Conservation (phyloP, 2,888 invertebrate genomes). For the Clitarchus hookeri region DNA sequence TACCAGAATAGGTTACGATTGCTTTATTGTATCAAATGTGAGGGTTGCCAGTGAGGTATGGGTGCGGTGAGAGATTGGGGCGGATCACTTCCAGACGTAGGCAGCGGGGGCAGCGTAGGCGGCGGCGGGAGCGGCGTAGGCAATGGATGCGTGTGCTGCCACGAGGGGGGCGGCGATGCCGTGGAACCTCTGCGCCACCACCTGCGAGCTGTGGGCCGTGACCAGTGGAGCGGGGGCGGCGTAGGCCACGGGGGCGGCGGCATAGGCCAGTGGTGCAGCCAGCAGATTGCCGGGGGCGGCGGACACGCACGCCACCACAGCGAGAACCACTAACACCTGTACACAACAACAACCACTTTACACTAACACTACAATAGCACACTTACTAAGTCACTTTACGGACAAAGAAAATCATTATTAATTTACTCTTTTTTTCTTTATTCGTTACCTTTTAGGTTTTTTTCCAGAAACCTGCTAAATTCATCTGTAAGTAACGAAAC, state of each 20-base stretch:
- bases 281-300: slow-evolving; percentile 23
- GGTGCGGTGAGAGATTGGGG: no score
- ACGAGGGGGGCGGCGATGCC: slow-evolving; percentile 59
- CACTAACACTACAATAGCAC: background rate
- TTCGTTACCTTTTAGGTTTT: no score
- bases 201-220: slow-evolving; percentile 68
- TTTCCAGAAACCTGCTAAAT: no score
- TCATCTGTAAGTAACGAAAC: no score
- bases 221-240: slow-evolving; percentile 8
- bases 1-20: no score
- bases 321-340: background rate
- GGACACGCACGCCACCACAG: background rate
- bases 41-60: no score
- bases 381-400: no score
- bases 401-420: no score
- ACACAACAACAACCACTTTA: background rate
- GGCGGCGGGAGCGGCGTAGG: slow-evolving; percentile 50
- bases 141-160: slow-evolving; percentile 48
- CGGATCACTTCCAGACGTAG: slow-evolving; percentile 23
- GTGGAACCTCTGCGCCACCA: slow-evolving; percentile 66
- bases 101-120: no score
- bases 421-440: no score
- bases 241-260: slow-evolving; percentile 19
- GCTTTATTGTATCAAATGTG: no score
- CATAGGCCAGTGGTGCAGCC: background rate